Base-by-base conservation (phyloP, 53 echinoderm and acorn worm species). In the Actinopyga echinites region DNA sequence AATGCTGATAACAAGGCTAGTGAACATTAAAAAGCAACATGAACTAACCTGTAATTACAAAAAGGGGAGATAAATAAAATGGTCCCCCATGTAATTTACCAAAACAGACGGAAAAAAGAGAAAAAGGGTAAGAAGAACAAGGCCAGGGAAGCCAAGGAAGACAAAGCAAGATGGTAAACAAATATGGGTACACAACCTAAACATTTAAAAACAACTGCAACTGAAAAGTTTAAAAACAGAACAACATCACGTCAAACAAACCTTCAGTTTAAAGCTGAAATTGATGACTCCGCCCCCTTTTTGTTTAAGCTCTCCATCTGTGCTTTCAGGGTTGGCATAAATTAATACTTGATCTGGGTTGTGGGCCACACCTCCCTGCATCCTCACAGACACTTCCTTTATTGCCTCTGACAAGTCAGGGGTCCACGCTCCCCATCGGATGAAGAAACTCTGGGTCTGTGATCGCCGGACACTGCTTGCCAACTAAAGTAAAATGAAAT, bases 341-440 rank as follows among this genome's bases (percentile, higher is more conserved):
- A 97, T 80, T 21, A 96, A 75, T 52, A 90, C 86, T 34, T 86
- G 88, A 30, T 97, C 91, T 0, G 99, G 90, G 69, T 97, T 97
- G 10, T 88, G 94, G 30, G 86, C 15, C 5, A 94, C 79, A 11
- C 93, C 99, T 6, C 99, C 99, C 33, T 86, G 83, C n/a, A 97
- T 83, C 34, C 79, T 84, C 28, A 91, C 71, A 3, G 87, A 77
- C 15, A 97, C 87, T 43, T 94, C 94, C 11, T 83, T 74, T 35
- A 44, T 56, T 1, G 65, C 66, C 58, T 97, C 89, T 24, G 82
- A 49, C 58, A 84, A 89, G 7, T 86, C 73, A 0, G 99, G 99
- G 21, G 87, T 83, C 90, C 94, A 97, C 0, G 92, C 92, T 0
- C 86, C 99, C 99, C 99, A 97, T 30, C 94, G 86, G 11, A 97